Evolutionary conservation across 2,888 invertebrate species (phyloP).

Genomic region (Horisme vitalbata): DNA sequence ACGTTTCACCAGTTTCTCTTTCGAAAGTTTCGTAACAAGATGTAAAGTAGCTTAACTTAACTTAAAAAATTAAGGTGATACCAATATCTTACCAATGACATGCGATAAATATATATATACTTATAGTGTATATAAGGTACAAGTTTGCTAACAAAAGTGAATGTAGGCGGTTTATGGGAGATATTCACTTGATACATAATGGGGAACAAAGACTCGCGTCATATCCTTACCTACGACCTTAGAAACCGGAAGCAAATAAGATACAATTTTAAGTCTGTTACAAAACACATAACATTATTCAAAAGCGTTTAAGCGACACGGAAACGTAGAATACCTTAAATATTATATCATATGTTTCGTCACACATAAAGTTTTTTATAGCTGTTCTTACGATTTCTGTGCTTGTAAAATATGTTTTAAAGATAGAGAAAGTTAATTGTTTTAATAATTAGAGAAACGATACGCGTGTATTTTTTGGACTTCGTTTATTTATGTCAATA

Average conservation of each 20-base stretch:
- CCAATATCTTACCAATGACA: conserved; percentile 31
- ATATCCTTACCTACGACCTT: conserved; percentile 51
- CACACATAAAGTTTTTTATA: conserved; percentile 8
- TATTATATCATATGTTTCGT: conserved; percentile 8
- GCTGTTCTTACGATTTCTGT: conserved; percentile 2
- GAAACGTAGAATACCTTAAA: conserved; percentile 9
- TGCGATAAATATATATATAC: conserved; percentile 36
- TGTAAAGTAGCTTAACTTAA: conserved; percentile 38
- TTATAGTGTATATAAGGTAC: no score
- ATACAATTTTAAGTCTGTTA: conserved; percentile 6
- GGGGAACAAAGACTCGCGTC: conserved; percentile 56
- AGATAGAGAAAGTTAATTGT: conserved; percentile 19
- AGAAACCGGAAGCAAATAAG: conserved; percentile 33
- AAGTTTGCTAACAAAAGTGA: conserved; percentile 67
- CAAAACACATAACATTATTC: conserved; percentile 7
- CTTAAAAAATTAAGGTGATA: conserved; percentile 26
- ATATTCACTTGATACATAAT: conserved; percentile 42
- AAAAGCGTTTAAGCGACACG: conserved; percentile 2
- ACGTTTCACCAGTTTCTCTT: conserved; percentile 53
- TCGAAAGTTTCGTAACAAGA: conserved; percentile 59
- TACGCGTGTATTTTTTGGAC: background rate
- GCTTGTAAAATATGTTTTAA: conserved; percentile 9
- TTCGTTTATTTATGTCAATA: no score
- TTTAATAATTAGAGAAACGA: conserved; percentile 10
- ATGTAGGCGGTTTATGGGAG: conserved; percentile 65